Evolutionary conservation across 2,888 invertebrate genomes (phyloP).

Genomic region (Meteorus cinctellus): DNA sequence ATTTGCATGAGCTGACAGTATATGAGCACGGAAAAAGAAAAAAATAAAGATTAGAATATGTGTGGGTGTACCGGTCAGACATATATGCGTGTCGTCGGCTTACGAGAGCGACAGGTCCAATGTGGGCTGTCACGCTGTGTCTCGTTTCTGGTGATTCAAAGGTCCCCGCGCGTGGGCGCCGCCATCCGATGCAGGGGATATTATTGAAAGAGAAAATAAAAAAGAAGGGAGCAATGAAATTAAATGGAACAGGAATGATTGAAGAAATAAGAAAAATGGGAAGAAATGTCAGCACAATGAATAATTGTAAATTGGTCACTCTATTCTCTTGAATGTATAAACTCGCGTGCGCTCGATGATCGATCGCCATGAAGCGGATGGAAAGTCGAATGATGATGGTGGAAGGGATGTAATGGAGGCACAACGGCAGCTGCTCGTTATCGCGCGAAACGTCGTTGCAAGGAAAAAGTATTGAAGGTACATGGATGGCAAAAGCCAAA

Average conservation of each 20-base stretch:
- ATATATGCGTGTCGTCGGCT: constrained; percentile 35
- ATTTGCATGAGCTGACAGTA: background rate
- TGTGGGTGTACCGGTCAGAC: constrained; percentile 40
- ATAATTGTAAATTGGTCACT: constrained; percentile 21
- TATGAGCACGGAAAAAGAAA: constrained; percentile 2
- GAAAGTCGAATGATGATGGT: constrained; percentile 25
- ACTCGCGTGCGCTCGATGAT: constrained; percentile 30
- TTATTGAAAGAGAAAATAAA: background rate
- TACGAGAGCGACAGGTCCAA: constrained; percentile 59
- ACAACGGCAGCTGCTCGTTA: constrained; percentile 45
- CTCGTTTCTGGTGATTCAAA: constrained; percentile 36
- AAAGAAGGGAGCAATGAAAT: background rate
- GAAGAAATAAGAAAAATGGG: background rate
- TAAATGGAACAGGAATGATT: background rate
- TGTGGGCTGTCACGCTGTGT: constrained; percentile 59
- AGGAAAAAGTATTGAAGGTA: constrained; percentile 37
- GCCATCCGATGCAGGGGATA: constrained; percentile 28
- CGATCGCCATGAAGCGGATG: constrained; percentile 14
- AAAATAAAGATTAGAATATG: constrained; percentile 25
- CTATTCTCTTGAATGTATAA: constrained; percentile 16
- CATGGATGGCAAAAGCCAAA: constrained; percentile 26
- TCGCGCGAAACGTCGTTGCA: constrained; percentile 40
- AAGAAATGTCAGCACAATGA: background rate
- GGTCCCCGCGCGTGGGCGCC: constrained; percentile 39
- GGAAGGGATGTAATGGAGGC: constrained; percentile 41